Evolutionary conservation across 2,888 invertebrate genomes (phyloP).

Genomic region (Coecobrya sp.): DNA sequence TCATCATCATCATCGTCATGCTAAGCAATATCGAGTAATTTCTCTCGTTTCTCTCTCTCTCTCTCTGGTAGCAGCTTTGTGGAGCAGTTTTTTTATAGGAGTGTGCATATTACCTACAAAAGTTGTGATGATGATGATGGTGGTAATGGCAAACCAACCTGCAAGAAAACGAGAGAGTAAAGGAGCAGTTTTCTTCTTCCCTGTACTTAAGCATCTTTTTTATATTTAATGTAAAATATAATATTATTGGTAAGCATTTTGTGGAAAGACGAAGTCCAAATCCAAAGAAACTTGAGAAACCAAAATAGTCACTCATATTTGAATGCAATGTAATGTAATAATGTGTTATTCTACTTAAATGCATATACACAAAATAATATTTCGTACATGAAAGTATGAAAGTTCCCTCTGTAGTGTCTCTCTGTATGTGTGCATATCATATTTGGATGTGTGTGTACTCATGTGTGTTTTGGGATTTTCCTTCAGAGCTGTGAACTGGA

Average conservation of each 20-base stretch:
- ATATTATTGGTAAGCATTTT: not conserved
- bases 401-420: too few relatives aligned
- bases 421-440: conserved; percentile 7
- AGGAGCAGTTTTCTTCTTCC: not conserved
- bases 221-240: not conserved
- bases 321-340: too few relatives aligned
- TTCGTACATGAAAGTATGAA: too few relatives aligned
- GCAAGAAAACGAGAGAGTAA: not conserved
- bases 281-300: not conserved
- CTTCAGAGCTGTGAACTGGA: conserved; percentile 81
- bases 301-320: conserved; percentile 34
- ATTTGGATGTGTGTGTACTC: conserved; percentile 25
- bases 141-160: conserved; percentile 12
- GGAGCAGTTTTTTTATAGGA: conserved; percentile 19
- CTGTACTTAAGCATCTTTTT: not conserved
- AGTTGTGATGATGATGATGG: conserved; percentile 1
- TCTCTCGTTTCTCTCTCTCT: conserved; percentile 33
- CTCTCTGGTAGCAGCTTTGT: conserved; percentile 28
- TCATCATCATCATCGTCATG: conserved; percentile 72
- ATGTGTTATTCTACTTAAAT: not conserved
- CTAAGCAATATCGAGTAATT: conserved; percentile 69
- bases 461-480: conserved; percentile 59
- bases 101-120: not conserved
- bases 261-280: not conserved
- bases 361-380: not conserved